phyloP scores from a whole-genome alignment of 2,797 vertebrate species.

The Dryobates pubescens region DNA sequence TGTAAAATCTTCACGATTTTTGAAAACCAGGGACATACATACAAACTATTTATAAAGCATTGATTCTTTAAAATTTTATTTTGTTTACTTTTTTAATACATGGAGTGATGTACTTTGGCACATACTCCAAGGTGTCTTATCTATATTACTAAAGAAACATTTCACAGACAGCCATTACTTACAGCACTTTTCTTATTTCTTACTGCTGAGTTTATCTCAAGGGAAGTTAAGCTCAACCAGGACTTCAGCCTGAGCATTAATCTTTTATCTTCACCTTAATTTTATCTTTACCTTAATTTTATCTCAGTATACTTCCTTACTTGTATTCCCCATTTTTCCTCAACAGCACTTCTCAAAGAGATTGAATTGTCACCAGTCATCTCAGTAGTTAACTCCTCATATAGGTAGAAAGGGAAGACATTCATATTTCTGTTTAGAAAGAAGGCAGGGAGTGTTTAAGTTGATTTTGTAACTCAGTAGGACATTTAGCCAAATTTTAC shows the following conservation, averaged over 20 bases:
- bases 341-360: neutral
- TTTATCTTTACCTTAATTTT: neutral
- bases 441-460: neutral
- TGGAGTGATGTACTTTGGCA: neutral
- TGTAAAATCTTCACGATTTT: neutral
- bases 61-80: neutral
- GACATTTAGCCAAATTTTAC: neutral
- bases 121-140: neutral
- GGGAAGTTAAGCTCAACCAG: neutral
- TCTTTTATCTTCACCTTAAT: neutral
- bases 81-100: neutral
- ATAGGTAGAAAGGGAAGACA: neutral
- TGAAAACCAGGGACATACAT: accelerated
- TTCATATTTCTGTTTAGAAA: neutral
- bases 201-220: neutral
- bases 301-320: accelerated
- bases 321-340: neutral
- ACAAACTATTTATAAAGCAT: neutral
- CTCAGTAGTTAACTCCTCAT: neutral
- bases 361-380: neutral
- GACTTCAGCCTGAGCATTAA: neutral
- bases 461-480: neutral
- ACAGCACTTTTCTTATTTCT: neutral
- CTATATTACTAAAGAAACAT: neutral
- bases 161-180: neutral